Percentiles rank a stretch among this genome's conserved stretches.
These are phyloP conservation scores for Lindbergichthys nudifrons DNA, from an alignment of 2,797 vertebrate genomes.

Conservation along the genomic window DNA sequence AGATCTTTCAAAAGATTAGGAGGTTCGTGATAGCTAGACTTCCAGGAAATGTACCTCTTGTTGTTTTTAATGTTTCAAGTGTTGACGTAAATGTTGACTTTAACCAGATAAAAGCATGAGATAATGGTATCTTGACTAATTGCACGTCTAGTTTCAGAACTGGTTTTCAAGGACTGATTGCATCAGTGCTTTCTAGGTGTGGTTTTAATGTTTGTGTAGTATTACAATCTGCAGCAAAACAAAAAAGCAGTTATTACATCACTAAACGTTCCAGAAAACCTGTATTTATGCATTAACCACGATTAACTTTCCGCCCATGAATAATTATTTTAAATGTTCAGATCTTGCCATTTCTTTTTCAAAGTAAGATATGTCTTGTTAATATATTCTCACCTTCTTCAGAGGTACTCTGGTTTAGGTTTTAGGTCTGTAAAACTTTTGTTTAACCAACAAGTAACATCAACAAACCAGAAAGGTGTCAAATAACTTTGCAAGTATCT, in stretches of 20 bases:
- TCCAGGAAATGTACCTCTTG: background rate
- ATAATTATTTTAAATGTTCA: background rate
- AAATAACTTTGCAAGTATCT: conserved; percentile 13
- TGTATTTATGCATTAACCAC: conserved; percentile 1
- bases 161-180: conserved; percentile 37
- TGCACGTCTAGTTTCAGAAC: conserved; percentile 22
- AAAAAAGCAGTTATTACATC: conserved; percentile 20
- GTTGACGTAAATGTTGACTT: background rate
- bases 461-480: background rate
- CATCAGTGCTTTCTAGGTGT: conserved; percentile 39
- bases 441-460: background rate
- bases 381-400: background rate
- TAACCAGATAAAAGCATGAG: background rate
- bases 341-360: background rate
- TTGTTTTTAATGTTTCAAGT: conserved; percentile 3
- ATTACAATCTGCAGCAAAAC: conserved; percentile 7
- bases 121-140: background rate
- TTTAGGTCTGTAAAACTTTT: background rate
- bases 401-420: background rate
- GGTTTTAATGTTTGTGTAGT: conserved; percentile 34
- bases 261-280: conserved; percentile 13
- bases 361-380: too few relatives aligned
- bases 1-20: conserved; percentile 7
- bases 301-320: background rate
- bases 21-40: background rate